Evolutionary conservation across 2,113 vertebrate species (phyloP), one percentile per base, ranked within the genome.

Genomic region (Gyps fulvus): DNA sequence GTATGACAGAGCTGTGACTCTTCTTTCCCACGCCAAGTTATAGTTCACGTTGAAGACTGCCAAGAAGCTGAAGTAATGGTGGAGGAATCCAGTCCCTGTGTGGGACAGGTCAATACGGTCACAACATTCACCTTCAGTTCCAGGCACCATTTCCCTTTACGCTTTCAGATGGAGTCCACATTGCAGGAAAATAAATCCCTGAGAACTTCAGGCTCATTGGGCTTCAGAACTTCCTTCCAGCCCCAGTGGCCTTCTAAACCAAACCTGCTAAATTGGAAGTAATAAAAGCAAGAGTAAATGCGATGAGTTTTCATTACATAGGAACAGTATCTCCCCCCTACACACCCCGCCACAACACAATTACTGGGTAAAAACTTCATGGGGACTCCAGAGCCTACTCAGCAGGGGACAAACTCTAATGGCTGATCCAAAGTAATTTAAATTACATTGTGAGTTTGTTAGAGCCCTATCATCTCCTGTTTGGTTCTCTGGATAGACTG

Each of bases 131-230:
- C 29, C 42, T 85, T 83, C 34, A 59, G 1, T 31, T 87, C 20
- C 59, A 78, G 19, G 20, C 26, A 70, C 12, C 9, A 12, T 58
- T 84, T 81, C 43, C 11, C 34, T 86, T 10, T 43, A 9, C 1
- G 1, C 9, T 79, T 91, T 69, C 2, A 3, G n/a, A 49, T 27
- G 5, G 16, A 78, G 29, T 25, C 38, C 42, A 49, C 0, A 0
- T 40, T 63, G 13, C 16, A 95, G 11, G 21, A 87, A 63, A 63
- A 70, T 3, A 62, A 82, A 66, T 3, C 11, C 25, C 4, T 15
- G 29, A 54, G 55, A 90, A 47, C 31, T 55, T 70, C 29, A 43
- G 17, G 45, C 13, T 87, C 9, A 26, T 23, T 4, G 6, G 57
- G 13, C n/a, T 87, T 87, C 31, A 25, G 18, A 61, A 52, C 6